Base-by-base conservation (phyloP, 64 coral and sea anemone genomes). In the Orbicella faveolata region DNA sequence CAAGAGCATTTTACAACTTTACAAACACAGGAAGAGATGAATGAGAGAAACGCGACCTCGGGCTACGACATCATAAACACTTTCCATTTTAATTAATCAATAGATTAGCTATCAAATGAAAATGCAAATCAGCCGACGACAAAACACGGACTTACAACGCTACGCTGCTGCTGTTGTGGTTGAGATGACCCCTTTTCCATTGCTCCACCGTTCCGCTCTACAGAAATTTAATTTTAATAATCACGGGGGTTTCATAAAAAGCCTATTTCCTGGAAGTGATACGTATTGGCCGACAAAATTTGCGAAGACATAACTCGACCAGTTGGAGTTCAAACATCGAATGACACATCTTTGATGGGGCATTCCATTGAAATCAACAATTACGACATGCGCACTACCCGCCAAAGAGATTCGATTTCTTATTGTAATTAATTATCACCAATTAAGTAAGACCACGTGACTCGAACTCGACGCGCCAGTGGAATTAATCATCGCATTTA, bases 361-460 rank as follows among this genome's bases (percentile, higher is more conserved):
- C 95, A 97, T 97, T 97, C 95, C 95, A 97, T 94, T 97, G 95
- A 97, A 93, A 97, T 94, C 84, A 63, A 70, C 89, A 90, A 97
- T 94, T 84, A 88, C 37, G 91, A 91, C 95, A 97, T 97, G 95
- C 95, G 95, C 92, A 90, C 16, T 88, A 37, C 9, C 20, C 39
- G 65, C 52, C 26, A 23, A 35, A 36, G 63, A 76, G 36, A 75
- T 81, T 88, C 69, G 76, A 89, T 88, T 89, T 89, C 87, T 89
- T 76, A 89, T 62, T 88, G 89, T 82, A 59, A 94, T 94, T 93
- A 89, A 94, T 89, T 92, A 87, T 80, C 89, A 63, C 88, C 92
- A 94, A 94, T 94, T 94, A 89, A 85, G 59, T 79, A 59, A 63
- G 55, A 17, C 79, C 92, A 94, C 92, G 92, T 94, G 92, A 94